Evolutionary conservation across 1,140 invertebrate species (phyloP).

Genomic region (Berghia stephanieae): DNA sequence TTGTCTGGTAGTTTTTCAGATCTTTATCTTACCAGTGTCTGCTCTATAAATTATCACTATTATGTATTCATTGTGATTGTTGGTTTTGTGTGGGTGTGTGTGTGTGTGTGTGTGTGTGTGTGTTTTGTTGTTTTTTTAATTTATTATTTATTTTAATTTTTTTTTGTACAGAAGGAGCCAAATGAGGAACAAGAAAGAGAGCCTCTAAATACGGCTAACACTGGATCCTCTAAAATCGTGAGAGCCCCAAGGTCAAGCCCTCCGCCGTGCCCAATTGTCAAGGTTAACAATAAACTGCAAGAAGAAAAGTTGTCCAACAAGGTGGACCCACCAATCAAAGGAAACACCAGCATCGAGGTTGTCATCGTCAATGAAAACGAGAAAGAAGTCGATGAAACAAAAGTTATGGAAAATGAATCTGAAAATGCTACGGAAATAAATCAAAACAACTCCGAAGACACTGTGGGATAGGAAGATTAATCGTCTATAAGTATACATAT

Average conservation of each 20-base stretch:
- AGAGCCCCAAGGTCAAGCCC: constrained; percentile 26
- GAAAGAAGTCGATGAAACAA: too few species aligned
- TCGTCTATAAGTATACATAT: too few species aligned
- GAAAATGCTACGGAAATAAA: too few species aligned
- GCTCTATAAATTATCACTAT: not conserved
- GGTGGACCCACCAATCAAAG: too few species aligned
- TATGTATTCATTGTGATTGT: not conserved
- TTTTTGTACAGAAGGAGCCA: constrained; percentile 17
- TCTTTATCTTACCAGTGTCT: not conserved
- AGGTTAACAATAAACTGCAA: constrained; percentile 32
- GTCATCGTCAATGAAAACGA: too few species aligned
- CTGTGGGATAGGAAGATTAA: too few species aligned
- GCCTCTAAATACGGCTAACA: constrained; percentile 26
- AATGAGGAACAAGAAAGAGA: constrained; percentile 28
- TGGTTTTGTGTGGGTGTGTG: too few species aligned
- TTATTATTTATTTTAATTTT: not conserved
- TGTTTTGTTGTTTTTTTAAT: not conserved
- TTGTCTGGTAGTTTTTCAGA: not conserved
- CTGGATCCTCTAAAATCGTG: constrained; percentile 6
- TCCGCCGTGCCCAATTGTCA: constrained; percentile 21
- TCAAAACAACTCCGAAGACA: too few species aligned
- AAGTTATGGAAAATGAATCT: too few species aligned
- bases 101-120: too few species aligned
- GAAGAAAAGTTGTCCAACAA: too few species aligned
- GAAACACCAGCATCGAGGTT: too few species aligned